Evolutionary conservation across 1,140 invertebrate genomes (phyloP), one percentile per base, ranked within the genome.

Genomic region (Drosophila arizonae): DNA sequence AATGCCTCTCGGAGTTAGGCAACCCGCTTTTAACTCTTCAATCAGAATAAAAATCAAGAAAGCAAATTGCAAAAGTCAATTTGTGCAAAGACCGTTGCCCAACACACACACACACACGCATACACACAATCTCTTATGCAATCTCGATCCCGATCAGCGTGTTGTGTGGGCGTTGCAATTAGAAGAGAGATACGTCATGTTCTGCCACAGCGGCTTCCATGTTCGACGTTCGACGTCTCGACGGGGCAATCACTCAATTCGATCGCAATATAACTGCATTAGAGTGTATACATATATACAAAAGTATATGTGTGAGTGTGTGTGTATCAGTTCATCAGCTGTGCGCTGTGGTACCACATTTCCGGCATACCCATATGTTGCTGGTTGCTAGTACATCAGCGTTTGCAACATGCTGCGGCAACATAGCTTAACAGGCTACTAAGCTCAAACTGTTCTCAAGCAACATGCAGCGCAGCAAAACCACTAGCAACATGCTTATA

Each of bases 111-210:
- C 43, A 48, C 76, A 76, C 57, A 52, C 48, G 58, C 64, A 17
- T 26, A 48, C 70, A 67, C 57, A 72, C 84, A 76, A 62, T 75
- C 75, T 72, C 73, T 82, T 79, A 66, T 80, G 82, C 76, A 87
- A 86, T 84, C 81, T 64, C 71, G 61, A 69, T 68, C 73, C 54
- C 45, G 67, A 69, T 69, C 66, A 62, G 65, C 71, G 28, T 68
- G 63, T 67, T 85, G 81, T 85, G 82, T 88, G 82, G 82, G 82
- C 84, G 82, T 82, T 87, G 82, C 82, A 87, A 87, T 87, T 87
- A 87, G 84, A 88, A 71, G 69, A 71, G 69, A 82, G 76, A 70
- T 58, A 41, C 57, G 72, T 82, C 82, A 87, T 78, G 81, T 86
- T 85, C 81, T 87, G 71, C 71, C 13, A 54, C 39, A 48, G 62